A percentile compares a stretch with the other conserved stretches of the same genome.
Evolutionary conservation across 2,797 vertebrate species (phyloP).

Genomic region (Pseudomugil tenellus): DNA sequence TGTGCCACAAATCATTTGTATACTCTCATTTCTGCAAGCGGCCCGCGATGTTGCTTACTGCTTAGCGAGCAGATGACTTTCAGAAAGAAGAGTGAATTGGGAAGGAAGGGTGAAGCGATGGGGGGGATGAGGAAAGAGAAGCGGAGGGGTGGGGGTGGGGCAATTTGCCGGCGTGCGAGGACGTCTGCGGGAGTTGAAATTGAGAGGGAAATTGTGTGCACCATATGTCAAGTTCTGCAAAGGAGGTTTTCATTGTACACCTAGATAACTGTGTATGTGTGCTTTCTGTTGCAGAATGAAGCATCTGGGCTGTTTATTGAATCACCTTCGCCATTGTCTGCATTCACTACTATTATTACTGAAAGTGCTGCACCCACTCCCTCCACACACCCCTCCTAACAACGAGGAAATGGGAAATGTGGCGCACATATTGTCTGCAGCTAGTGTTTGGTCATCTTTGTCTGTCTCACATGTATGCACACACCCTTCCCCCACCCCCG

Average conservation of each 20-base stretch:
- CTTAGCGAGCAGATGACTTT: conserved; percentile 86
- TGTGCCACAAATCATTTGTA: conserved; percentile 88
- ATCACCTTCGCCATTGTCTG: conserved; percentile 73
- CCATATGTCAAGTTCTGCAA: conserved; percentile 83
- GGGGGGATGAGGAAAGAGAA: conserved; percentile 49
- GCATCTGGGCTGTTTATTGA: conserved; percentile 71
- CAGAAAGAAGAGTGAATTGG: conserved; percentile 73
- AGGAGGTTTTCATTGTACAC: conserved; percentile 69
- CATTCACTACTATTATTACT: conserved; percentile 62
- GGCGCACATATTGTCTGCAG: conserved; percentile 64
- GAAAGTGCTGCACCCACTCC: conserved; percentile 55
- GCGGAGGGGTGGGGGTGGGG: conserved; percentile 38
- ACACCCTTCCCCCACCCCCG: conserved; percentile 61
- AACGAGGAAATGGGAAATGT: conserved; percentile 65
- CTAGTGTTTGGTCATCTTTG: conserved; percentile 71
- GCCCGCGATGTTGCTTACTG: conserved; percentile 82
- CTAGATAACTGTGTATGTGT: conserved; percentile 46
- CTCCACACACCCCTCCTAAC: conserved; percentile 9
- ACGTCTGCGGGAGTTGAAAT: conserved; percentile 80
- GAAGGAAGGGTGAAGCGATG: conserved; percentile 55
- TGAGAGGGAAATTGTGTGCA: conserved; percentile 78
- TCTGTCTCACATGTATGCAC: conserved; percentile 44
- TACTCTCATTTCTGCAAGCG: conserved; percentile 83
- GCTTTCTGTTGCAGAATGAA: conserved; percentile 60
- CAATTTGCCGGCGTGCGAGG: conserved; percentile 74